Conservation (phyloP, 1,140 invertebrate genomes). For the Pararge aegeria region DNA sequence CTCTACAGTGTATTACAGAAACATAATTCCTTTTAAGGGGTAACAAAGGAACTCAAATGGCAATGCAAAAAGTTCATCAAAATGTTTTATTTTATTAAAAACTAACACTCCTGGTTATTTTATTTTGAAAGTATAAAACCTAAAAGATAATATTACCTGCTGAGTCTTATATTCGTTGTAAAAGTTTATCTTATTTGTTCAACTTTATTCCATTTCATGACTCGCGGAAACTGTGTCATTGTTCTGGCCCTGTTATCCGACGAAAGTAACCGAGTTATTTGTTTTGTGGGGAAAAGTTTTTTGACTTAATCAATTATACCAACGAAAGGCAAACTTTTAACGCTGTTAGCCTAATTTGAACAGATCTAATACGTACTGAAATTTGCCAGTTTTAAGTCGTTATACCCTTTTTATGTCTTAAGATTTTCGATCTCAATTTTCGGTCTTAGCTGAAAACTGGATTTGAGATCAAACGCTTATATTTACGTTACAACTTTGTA, state of each 20-base stretch:
- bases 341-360: neutral
- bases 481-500: too few species aligned
- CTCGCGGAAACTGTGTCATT: conserved; percentile 8
- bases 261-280: conserved; percentile 3
- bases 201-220: conserved; percentile 7
- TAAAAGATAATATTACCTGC: neutral
- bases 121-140: too few species aligned
- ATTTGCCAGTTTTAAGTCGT: neutral
- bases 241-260: conserved; percentile 3
- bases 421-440: too few species aligned
- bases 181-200: neutral
- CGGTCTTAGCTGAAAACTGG: too few species aligned
- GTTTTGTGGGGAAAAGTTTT: conserved; percentile 8
- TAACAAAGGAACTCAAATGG: too few species aligned
- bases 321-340: conserved; percentile 4
- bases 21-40: too few species aligned
- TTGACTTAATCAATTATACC: neutral
- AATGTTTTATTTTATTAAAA: too few species aligned
- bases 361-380: neutral
- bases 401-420: too few species aligned
- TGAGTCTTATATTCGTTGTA: neutral
- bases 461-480: too few species aligned
- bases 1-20: too few species aligned
- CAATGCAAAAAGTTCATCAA: too few species aligned
- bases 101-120: too few species aligned